These are phyloP conservation scores for Leptopilina clavipes DNA, from an alignment of 1,140 invertebrate genomes.

Conservation along the genomic window DNA sequence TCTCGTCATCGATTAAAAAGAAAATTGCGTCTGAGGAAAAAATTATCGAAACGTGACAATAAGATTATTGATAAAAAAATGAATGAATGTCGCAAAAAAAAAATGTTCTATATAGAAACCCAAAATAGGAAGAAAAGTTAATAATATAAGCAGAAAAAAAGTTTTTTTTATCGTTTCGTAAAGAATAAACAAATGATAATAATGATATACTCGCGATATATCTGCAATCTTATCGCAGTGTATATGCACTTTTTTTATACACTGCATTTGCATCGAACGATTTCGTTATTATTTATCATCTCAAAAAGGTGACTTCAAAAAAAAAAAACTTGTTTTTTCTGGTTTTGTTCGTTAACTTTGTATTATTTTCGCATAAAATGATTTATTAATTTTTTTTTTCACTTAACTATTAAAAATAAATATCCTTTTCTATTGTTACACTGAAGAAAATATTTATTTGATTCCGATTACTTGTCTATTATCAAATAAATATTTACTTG, in stretches of 20 bases:
- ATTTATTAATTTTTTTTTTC: too few relatives aligned
- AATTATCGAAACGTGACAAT: not conserved
- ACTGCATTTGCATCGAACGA: constrained; percentile 24
- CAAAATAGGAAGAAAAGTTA: constrained; percentile 2
- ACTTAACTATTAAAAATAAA: too few relatives aligned
- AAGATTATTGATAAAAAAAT: not conserved
- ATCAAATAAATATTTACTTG: too few relatives aligned
- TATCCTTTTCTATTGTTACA: too few relatives aligned
- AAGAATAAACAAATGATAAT: constrained; percentile 26
- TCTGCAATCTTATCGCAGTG: constrained; percentile 31
- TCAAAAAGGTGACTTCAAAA: not conserved
- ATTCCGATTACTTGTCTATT: too few relatives aligned
- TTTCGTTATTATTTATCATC: not conserved
- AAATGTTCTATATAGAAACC: not conserved
- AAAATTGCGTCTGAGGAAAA: too few relatives aligned
- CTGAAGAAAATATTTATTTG: too few relatives aligned
- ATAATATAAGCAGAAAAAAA: not conserved
- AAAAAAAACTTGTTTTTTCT: not conserved
- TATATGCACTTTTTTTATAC: constrained; percentile 8
- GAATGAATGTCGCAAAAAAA: not conserved
- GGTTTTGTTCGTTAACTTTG: too few relatives aligned
- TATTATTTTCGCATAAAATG: too few relatives aligned
- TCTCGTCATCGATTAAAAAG: too few relatives aligned
- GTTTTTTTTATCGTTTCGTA: not conserved
- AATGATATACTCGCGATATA: not conserved